phyloP scores from a whole-genome alignment of 35 echinoderm and acorn worm genomes.

The Holothuria glaberrima region DNA sequence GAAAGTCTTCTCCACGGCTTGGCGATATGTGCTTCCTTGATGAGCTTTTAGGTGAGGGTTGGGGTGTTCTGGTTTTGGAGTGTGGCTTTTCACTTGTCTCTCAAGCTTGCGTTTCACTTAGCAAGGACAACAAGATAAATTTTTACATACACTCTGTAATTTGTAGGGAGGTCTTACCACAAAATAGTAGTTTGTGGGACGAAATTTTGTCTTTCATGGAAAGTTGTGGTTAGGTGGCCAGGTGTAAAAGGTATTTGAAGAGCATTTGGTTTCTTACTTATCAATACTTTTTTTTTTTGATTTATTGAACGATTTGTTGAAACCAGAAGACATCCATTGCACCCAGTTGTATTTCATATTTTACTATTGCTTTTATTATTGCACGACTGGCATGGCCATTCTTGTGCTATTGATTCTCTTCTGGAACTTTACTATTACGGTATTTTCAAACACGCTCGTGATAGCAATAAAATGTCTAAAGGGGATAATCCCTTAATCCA shows the following conservation, averaged over 20 bases:
- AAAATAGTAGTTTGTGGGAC: neutral
- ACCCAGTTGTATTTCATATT: neutral
- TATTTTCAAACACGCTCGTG: neutral
- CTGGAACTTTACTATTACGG: conserved; percentile 22
- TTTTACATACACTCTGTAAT: neutral
- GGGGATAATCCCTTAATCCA: neutral
- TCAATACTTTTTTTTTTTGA: neutral
- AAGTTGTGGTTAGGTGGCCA: neutral
- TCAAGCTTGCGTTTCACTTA: too few species aligned
- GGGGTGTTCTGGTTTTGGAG: neutral
- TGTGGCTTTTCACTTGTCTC: neutral
- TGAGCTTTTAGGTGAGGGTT: conserved; percentile 9
- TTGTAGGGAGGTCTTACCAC: neutral
- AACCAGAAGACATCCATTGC: neutral
- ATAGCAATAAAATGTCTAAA: neutral
- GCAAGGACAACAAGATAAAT: too few species aligned
- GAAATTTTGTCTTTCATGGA: too few species aligned
- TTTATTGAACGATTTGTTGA: neutral
- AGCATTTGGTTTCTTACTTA: too few species aligned
- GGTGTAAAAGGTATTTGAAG: too few species aligned
- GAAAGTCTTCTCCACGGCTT: too few species aligned
- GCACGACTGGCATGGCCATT: conserved; percentile 6
- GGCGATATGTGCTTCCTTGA: too few species aligned
- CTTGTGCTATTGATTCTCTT: conserved; percentile 19
- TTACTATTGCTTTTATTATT: neutral